Conservation (phyloP, 2,113 vertebrate genomes). For the Ifrita kowaldi region DNA sequence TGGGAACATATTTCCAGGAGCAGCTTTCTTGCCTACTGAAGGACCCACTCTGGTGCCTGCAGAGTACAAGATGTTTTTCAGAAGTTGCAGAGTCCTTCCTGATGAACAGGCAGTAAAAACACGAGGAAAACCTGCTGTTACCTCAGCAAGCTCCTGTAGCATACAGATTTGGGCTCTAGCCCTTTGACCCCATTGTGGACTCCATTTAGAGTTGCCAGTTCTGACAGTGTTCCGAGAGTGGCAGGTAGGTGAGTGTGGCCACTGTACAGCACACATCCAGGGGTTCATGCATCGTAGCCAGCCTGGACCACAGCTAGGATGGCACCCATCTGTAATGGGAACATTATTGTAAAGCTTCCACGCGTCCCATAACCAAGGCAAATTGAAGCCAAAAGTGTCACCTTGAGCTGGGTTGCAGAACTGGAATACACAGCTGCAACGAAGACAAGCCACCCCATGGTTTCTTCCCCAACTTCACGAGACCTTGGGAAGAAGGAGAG, state of each 20-base stretch:
- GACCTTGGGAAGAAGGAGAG: not conserved
- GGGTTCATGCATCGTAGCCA: not conserved
- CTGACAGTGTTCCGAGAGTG: not conserved
- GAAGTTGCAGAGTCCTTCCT: not conserved
- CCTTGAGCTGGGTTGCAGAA: not conserved
- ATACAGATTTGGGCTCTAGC: not conserved
- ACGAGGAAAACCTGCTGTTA: not conserved
- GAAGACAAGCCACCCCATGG: not conserved
- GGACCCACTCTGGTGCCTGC: not conserved
- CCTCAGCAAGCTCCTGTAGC: not conserved
- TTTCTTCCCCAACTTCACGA: not conserved
- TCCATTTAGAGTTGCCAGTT: not conserved
- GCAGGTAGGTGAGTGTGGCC: too few species aligned
- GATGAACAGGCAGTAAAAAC: not conserved
- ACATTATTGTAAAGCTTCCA: not conserved
- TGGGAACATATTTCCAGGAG: not conserved
- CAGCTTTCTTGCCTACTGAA: not conserved
- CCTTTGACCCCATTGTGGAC: not conserved
- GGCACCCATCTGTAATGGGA: not conserved
- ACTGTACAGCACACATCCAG: rapidly evolving
- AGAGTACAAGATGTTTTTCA: not conserved
- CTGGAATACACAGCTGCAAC: not conserved
- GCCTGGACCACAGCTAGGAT: not conserved
- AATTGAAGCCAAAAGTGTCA: not conserved
- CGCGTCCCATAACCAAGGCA: not conserved